These are phyloP conservation scores for Rachycentron canadum DNA, from an alignment of 2,797 vertebrate species.

Conservation along the genomic window DNA sequence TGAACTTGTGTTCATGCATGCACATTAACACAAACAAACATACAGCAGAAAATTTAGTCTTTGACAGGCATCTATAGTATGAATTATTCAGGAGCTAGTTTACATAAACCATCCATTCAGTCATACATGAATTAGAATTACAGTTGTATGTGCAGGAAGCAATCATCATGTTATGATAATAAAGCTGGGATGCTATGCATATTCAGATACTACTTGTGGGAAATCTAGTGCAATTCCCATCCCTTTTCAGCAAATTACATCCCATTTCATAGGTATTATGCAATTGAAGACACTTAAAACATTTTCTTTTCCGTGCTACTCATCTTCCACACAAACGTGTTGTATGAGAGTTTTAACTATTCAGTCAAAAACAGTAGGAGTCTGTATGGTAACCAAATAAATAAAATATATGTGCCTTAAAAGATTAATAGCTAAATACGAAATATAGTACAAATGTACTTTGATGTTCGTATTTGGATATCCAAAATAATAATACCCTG, in stretches of 20 bases:
- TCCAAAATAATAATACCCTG: background rate
- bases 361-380: background rate
- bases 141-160: constrained; percentile 60
- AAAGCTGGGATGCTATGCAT: constrained; percentile 37
- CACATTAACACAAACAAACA: constrained; percentile 38
- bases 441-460: constrained; percentile 1
- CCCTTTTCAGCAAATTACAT: constrained; percentile 31
- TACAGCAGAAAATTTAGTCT: constrained; percentile 38
- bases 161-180: constrained; percentile 60
- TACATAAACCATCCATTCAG: constrained; percentile 68
- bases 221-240: constrained; percentile 39
- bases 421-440: background rate
- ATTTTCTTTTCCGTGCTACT: constrained; percentile 3
- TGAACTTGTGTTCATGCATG: background rate
- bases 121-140: constrained; percentile 64
- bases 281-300: constrained; percentile 21
- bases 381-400: background rate
- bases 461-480: background rate
- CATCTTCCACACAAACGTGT: background rate
- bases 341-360: background rate
- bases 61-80: constrained; percentile 52
- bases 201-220: constrained; percentile 36
- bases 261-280: constrained; percentile 30
- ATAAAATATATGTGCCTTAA: background rate
- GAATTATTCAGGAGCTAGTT: constrained; percentile 68